A percentile compares a stretch with the other conserved stretches of the same genome.
phyloP scores from a whole-genome alignment of 2,113 vertebrate genomes.

The Paramisgurnus dabryanus region DNA sequence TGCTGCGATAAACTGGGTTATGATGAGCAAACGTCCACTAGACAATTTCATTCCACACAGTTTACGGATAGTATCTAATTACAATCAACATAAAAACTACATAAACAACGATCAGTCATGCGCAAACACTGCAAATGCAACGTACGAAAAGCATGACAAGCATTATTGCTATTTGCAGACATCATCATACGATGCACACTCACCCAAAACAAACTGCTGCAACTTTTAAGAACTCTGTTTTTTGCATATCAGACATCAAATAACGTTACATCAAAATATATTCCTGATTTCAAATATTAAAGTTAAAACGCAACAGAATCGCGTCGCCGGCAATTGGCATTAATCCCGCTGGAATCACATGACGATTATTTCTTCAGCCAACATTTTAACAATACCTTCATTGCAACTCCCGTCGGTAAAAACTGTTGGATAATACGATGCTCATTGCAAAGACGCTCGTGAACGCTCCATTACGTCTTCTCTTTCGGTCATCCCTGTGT shows the following conservation, averaged over 20 bases:
- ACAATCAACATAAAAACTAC: too few relatives aligned
- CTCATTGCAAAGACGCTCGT: conserved; percentile 71
- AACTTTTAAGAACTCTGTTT: conserved; percentile 6
- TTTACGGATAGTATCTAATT: background rate
- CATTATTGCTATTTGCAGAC: background rate
- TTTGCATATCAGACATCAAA: background rate
- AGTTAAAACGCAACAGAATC: background rate
- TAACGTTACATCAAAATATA: background rate
- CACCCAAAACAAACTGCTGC: conserved; percentile 26
- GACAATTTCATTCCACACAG: background rate
- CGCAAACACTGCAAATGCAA: background rate
- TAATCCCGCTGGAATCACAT: background rate
- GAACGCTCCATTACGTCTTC: conserved; percentile 80
- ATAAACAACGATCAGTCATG: background rate
- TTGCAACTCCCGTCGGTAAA: conserved; percentile 70
- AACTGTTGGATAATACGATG: conserved; percentile 69
- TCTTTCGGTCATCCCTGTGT: conserved; percentile 66
- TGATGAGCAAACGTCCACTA: conserved; percentile 11
- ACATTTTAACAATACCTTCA: conserved; percentile 73
- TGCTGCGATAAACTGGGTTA: conserved; percentile 38
- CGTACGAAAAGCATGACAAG: background rate
- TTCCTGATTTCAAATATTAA: background rate
- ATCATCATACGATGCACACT: background rate
- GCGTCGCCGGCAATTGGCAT: background rate
- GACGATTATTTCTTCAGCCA: too few relatives aligned